Evolutionary conservation across 2,797 vertebrate genomes (phyloP).

Genomic region (Cynopterus sphinx): DNA sequence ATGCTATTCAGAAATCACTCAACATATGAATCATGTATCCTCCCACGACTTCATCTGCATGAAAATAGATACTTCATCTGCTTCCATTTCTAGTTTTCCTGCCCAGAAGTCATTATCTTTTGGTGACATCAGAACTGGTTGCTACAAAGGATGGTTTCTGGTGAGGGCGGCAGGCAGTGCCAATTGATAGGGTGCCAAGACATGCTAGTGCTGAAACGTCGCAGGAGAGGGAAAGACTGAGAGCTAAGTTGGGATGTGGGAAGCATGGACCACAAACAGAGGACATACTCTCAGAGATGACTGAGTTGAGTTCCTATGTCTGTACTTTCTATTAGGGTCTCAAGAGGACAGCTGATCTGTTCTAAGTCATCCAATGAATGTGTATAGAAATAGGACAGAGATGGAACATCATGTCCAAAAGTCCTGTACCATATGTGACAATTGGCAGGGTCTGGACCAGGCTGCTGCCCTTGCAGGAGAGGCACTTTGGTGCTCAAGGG

Average conservation of each 20-base stretch:
- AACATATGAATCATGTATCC: constrained; percentile 36
- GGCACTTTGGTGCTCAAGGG: not conserved
- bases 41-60: constrained; percentile 51
- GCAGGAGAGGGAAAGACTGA: not conserved
- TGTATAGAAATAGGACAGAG: not conserved
- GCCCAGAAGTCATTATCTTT: constrained; percentile 57
- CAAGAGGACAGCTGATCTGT: not conserved
- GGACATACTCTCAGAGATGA: not conserved
- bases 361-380: not conserved
- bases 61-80: constrained; percentile 63
- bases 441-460: not conserved
- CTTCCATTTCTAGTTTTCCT: constrained; percentile 53
- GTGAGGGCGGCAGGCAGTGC: not conserved
- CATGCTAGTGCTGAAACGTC: not conserved
- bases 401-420: fast-evolving
- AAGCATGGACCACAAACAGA: not conserved
- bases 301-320: not conserved
- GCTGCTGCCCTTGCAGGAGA: not conserved
- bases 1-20: not conserved
- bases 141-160: not conserved
- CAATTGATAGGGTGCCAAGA: not conserved
- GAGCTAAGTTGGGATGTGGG: not conserved
- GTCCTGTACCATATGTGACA: not conserved
- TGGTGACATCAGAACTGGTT: constrained; percentile 46
- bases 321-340: not conserved